Evolutionary conservation across 2,888 invertebrate genomes (phyloP).

Genomic region (Lithophane leautieri): DNA sequence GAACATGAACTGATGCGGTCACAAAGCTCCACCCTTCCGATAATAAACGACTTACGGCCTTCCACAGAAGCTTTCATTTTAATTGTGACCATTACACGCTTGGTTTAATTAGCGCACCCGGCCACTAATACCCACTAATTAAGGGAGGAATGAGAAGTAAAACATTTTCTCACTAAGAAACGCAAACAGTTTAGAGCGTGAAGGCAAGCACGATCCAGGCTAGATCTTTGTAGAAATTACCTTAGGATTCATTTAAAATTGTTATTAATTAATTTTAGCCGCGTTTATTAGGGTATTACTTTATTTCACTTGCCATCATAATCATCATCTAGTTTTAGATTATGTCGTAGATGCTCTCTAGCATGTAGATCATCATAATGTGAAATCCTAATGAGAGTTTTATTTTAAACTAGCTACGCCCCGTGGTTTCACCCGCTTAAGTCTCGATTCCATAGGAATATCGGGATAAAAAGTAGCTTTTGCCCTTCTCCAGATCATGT

Average conservation of each 20-base stretch:
- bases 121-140: slow-evolving; percentile 71
- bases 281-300: background rate
- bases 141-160: slow-evolving; percentile 63
- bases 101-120: slow-evolving; percentile 69
- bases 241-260: background rate
- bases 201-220: slow-evolving; percentile 13
- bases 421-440: no score
- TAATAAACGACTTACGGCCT: slow-evolving; percentile 65
- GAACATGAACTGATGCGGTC: slow-evolving; percentile 32
- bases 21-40: slow-evolving; percentile 55
- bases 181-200: slow-evolving; percentile 47
- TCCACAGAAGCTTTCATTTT: slow-evolving; percentile 65
- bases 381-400: background rate
- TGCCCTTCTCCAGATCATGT: no score
- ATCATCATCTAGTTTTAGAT: background rate
- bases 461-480: no score
- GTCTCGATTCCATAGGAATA: no score
- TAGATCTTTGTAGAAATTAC: slow-evolving; percentile 21
- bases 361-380: background rate
- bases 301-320: background rate
- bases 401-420: background rate
- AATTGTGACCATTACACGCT: slow-evolving; percentile 73
- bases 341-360: background rate
- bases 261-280: background rate
- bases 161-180: slow-evolving; percentile 59